Conservation (phyloP, 2,888 invertebrate genomes). For the Apantesis nais region DNA sequence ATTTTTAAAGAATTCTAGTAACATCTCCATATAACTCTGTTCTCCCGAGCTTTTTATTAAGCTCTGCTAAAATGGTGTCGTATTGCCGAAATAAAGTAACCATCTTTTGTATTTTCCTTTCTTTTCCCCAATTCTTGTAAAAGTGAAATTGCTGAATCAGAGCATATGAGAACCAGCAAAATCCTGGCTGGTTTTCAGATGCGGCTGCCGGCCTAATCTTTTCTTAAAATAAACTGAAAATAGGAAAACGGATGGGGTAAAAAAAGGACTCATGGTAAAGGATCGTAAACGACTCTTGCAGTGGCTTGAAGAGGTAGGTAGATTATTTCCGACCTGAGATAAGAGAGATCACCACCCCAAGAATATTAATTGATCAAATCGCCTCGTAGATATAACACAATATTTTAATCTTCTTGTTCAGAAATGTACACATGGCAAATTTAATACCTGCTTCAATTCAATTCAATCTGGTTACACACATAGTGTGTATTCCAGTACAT, state of each 20-base stretch:
- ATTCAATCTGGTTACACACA: no score
- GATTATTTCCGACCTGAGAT: no score
- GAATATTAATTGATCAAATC: neutral
- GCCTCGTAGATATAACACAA: neutral
- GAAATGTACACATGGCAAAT: neutral
- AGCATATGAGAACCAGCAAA: no score
- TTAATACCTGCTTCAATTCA: neutral
- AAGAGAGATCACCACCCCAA: no score
- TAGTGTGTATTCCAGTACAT: no score
- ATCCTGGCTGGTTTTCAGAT: no score
- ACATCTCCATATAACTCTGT: neutral
- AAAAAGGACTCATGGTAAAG: neutral
- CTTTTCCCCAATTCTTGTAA: no score
- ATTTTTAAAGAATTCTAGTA: neutral
- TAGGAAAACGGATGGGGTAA: neutral
- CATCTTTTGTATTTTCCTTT: no score
- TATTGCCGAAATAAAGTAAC: no score
- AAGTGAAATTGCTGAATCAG: no score
- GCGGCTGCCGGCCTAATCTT: no score
- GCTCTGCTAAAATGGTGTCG: neutral
- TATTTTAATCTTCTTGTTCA: no score
- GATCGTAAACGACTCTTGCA: neutral
- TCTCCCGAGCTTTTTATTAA: neutral
- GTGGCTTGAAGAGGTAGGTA: neutral
- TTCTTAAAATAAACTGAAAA: neutral